These are phyloP conservation scores for Rhinopomastus cyanomelas DNA, from an alignment of 2,113 vertebrate genomes.

Conservation along the genomic window DNA sequence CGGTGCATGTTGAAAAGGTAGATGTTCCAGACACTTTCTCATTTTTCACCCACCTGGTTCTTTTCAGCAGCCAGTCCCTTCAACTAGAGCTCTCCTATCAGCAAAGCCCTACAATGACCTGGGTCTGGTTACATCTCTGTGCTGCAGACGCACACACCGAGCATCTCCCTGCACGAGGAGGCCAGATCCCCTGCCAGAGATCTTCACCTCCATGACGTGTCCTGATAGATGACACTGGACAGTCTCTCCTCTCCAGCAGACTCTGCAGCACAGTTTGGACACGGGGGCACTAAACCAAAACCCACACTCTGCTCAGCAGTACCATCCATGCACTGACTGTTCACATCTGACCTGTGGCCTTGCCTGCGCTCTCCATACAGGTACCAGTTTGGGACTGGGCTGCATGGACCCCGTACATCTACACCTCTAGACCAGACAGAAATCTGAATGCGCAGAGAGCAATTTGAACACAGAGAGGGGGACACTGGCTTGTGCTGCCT, in stretches of 20 bases:
- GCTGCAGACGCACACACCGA: background rate
- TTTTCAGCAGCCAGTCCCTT: background rate
- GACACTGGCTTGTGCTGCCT: background rate
- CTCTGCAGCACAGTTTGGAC: background rate
- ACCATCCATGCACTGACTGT: background rate
- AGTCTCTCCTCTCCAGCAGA: background rate
- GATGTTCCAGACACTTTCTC: background rate
- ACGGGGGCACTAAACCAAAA: background rate
- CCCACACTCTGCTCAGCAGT: background rate
- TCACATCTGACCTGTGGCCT: accelerated
- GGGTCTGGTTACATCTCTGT: background rate
- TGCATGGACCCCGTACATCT: background rate
- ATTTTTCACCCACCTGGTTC: conserved; percentile 4
- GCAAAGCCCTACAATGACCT: background rate
- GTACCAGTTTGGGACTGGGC: background rate
- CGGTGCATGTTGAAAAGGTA: background rate
- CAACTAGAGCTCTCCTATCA: background rate
- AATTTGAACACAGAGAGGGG: background rate
- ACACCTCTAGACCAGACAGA: background rate
- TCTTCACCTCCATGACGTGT: background rate
- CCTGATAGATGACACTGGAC: accelerated
- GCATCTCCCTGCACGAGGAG: background rate
- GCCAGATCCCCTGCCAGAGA: background rate
- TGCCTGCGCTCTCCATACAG: background rate
- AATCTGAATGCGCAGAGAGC: background rate